Percentiles rank a stretch among this genome's conserved stretches.
Evolutionary conservation across 1,140 invertebrate genomes (phyloP).

Genomic region (Bradysia coprophila): DNA sequence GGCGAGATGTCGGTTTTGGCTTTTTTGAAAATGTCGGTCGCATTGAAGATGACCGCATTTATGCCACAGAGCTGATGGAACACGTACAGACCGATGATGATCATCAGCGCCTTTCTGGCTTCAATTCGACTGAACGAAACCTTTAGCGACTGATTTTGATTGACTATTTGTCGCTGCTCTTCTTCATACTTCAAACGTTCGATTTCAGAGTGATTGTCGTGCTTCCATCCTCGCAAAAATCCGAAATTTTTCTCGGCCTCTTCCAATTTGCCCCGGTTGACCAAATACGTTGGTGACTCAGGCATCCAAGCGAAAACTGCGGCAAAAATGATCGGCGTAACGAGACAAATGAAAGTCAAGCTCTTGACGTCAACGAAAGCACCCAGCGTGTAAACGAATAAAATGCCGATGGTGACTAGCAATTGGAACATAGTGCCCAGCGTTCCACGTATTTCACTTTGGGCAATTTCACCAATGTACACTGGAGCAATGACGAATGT

Average conservation of each 20-base stretch:
- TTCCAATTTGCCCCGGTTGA: constrained; percentile 35
- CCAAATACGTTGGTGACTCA: constrained; percentile 37
- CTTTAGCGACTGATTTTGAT: too few relatives aligned
- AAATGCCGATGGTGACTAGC: constrained; percentile 41
- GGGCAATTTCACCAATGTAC: constrained; percentile 53
- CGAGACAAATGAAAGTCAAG: constrained; percentile 37
- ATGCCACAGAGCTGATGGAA: constrained; percentile 76
- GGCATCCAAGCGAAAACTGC: constrained; percentile 41
- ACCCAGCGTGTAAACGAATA: constrained; percentile 36
- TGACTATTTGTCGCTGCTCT: too few relatives aligned
- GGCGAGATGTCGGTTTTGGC: constrained; percentile 35
- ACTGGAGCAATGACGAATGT: constrained; percentile 49
- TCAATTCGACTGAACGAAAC: too few relatives aligned
- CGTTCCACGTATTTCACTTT: constrained; percentile 43
- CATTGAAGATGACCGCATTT: constrained; percentile 71
- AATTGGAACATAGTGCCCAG: constrained; percentile 51
- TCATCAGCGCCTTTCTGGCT: constrained; percentile 46
- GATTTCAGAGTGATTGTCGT: constrained; percentile 38
- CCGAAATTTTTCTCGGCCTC: constrained; percentile 41
- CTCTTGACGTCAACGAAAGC: constrained; percentile 20
- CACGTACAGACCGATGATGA: constrained; percentile 60
- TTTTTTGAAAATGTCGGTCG: constrained; percentile 51
- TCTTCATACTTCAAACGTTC: too few relatives aligned
- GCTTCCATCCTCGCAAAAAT: constrained; percentile 41
- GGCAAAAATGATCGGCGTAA: constrained; percentile 37